Evolutionary conservation across 2,888 invertebrate species (phyloP), one percentile per base, ranked within the genome.

Genomic region (Drosophila meridionalis): DNA sequence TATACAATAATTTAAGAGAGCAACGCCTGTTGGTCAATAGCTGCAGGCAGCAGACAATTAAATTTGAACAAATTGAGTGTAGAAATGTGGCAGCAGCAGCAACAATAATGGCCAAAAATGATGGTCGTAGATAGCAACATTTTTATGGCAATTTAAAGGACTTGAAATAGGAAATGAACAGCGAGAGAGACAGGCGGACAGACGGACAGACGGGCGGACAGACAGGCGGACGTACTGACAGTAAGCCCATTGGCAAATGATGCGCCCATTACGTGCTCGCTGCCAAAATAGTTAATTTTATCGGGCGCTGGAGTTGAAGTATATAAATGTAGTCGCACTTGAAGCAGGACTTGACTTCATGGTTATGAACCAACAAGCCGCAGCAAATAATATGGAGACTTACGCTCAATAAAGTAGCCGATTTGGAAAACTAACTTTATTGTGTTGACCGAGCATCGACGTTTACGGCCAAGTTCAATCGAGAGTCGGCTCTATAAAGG

Each of bases 61-160:
- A 87, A 88, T 87, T 88, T 86, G 87, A 88, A 87, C 84, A 89
- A 87, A 87, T 89, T 89, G 84, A 81, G 84, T 86, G 89, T 81
- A 89, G 85, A 86, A 86, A 86, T 86, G 84, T 78, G 82, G 84
- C 78, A 73, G 68, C 50, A 65, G 14, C 26, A 60, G 40, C 53
- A 68, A 50, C 47, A 42, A 62, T 52, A 81, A 68, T 59, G 59
- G 78, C 57, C 73, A 64, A 53, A 71, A 80, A 63, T 73, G 83
- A 87, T 88, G 72, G 64, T 83, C 63, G 78, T 69, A 73, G 89
- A 85, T 85, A 86, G 75, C 76, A 76, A 68, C 32, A 52, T 83
- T 86, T 89, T 86, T 86, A 86, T 89, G 82, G 74, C 89, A 79
- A 89, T 86, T 86, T 89, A 89, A 86, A 82, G 85, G 71, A 89